A percentile compares a stretch with the other conserved stretches of the same genome.
Evolutionary conservation across 2,888 invertebrate species (phyloP).

Genomic region (Apodemia zela): DNA sequence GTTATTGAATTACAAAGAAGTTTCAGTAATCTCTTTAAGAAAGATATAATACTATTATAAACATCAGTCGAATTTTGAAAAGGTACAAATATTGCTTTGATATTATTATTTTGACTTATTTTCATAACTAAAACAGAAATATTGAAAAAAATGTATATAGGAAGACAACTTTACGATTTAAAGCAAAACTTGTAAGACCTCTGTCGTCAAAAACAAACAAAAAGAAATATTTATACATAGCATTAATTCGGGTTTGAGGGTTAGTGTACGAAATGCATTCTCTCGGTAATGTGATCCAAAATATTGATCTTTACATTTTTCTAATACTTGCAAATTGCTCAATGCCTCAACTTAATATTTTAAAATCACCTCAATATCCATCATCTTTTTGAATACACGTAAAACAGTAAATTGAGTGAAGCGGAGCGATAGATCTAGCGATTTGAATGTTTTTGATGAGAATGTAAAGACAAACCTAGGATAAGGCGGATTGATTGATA

Average conservation of each 20-base stretch:
- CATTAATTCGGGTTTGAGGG: background rate
- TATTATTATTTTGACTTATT: no score
- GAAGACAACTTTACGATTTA: background rate
- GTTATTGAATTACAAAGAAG: background rate
- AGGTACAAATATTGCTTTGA: no score
- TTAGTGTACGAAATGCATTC: constrained; percentile 32
- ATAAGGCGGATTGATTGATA: background rate
- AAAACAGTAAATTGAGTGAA: background rate
- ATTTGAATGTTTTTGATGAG: constrained; percentile 4
- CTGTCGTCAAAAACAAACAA: background rate
- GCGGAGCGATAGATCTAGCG: background rate
- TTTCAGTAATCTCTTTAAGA: background rate
- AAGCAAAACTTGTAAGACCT: background rate
- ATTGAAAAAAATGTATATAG: background rate
- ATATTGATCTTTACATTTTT: constrained; percentile 24
- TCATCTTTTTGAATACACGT: constrained; percentile 12
- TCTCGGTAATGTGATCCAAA: constrained; percentile 26
- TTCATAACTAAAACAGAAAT: no score
- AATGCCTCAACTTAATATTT: constrained; percentile 54
- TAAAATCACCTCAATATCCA: constrained; percentile 20
- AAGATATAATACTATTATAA: background rate
- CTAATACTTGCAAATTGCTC: constrained; percentile 59
- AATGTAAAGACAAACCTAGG: constrained; percentile 4
- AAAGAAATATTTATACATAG: no score
- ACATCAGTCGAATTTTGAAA: no score